These are phyloP conservation scores for Vulpes lagopus DNA, from an alignment of 2,113 vertebrate genomes.

Conservation along the genomic window DNA sequence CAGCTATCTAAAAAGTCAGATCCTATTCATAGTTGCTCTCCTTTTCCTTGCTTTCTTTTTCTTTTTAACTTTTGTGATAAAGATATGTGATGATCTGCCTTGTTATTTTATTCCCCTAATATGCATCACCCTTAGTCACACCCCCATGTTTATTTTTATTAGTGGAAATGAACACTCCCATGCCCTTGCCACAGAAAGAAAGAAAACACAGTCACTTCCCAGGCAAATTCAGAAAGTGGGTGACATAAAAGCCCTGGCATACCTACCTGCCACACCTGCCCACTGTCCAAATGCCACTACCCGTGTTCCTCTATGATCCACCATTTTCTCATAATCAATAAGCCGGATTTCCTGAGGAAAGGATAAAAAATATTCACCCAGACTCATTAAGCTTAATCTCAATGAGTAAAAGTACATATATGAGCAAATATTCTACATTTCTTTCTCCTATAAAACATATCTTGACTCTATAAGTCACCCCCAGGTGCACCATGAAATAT, in stretches of 20 bases:
- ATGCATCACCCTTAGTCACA: background rate
- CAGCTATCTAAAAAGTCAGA: background rate
- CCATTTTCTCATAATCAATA: conserved; percentile 99
- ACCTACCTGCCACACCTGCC: conserved; percentile 97
- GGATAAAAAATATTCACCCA: background rate
- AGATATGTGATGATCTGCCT: background rate
- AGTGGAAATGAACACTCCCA: background rate
- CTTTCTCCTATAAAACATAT: conserved; percentile 7
- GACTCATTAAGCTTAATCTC: background rate
- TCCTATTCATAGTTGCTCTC: background rate
- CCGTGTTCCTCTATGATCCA: conserved; percentile 94
- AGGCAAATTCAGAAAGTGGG: background rate
- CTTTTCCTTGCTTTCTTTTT: background rate
- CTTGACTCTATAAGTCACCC: conserved; percentile 6
- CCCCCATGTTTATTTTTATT: background rate
- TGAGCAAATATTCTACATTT: background rate
- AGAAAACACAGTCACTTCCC: background rate
- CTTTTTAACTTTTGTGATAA: conserved; percentile 20
- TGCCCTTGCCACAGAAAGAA: background rate
- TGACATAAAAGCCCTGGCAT: background rate
- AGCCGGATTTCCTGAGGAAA: conserved; percentile 94
- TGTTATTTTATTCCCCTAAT: background rate
- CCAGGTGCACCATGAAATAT: background rate
- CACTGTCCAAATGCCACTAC: conserved; percentile 98
- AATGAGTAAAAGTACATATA: background rate